phyloP scores from a whole-genome alignment of 2,797 vertebrate species.

The Eulemur albifrons region DNA sequence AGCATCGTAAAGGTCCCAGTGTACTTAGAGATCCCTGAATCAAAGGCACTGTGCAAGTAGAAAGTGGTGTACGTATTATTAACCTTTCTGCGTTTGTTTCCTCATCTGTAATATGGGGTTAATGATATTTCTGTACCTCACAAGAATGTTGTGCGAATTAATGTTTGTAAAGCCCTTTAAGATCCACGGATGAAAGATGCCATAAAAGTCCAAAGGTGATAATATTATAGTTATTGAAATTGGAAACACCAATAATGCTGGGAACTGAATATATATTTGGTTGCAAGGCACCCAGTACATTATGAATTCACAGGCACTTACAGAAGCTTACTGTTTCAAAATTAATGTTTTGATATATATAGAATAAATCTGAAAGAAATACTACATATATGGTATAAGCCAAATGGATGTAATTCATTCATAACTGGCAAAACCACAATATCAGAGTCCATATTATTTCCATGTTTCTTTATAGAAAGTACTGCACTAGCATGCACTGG shows the following conservation, averaged over 20 bases:
- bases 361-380: conserved; percentile 45
- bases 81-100: conserved; percentile 77
- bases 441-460: conserved; percentile 4
- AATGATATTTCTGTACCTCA: conserved; percentile 79
- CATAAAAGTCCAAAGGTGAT: conserved; percentile 78
- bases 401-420: conserved; percentile 57
- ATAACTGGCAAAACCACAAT: conserved; percentile 49
- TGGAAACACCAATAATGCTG: conserved; percentile 74
- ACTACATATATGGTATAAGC: background rate
- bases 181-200: conserved; percentile 78
- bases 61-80: conserved; percentile 63
- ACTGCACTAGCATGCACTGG: background rate
- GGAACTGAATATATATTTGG: conserved; percentile 71
- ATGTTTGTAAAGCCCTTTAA: conserved; percentile 82
- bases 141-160: conserved; percentile 74
- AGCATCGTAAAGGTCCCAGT: conserved; percentile 27
- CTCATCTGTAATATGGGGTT: conserved; percentile 81
- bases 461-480: conserved; percentile 28
- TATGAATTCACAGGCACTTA: conserved; percentile 66
- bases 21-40: conserved; percentile 43
- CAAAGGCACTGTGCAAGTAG: conserved; percentile 40
- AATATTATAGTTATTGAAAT: conserved; percentile 79
- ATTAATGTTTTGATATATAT: conserved; percentile 58
- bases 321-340: conserved; percentile 60
- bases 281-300: conserved; percentile 35